Evolutionary conservation across 2,797 vertebrate genomes (phyloP).

Genomic region (Avahi laniger): DNA sequence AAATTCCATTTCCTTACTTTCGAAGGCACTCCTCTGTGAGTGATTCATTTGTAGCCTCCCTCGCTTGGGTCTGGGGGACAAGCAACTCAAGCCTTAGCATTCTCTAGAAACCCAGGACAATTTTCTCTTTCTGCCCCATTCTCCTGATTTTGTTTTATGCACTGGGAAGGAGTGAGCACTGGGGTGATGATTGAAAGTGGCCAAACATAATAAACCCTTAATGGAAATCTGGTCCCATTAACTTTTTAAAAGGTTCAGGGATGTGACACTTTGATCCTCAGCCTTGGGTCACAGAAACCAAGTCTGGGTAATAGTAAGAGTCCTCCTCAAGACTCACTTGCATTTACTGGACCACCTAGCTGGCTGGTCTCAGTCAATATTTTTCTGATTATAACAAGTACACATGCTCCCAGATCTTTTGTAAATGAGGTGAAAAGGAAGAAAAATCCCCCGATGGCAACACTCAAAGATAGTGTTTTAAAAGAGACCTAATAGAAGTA

Average conservation of each 20-base stretch:
- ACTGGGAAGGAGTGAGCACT: background rate
- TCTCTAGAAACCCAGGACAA: background rate
- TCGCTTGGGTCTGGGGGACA: background rate
- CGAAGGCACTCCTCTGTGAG: accelerated
- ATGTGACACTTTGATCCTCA: background rate
- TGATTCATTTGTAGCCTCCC: background rate
- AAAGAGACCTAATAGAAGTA: background rate
- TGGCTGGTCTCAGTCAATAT: background rate
- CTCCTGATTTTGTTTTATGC: background rate
- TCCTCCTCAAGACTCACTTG: background rate
- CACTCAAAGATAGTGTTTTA: background rate
- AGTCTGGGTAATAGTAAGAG: background rate
- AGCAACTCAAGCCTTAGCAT: background rate
- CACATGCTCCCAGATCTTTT: background rate
- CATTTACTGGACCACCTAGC: too few relatives aligned
- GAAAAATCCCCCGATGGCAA: background rate
- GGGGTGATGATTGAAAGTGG: background rate
- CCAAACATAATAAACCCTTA: background rate
- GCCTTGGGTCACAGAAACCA: background rate
- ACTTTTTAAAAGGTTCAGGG: background rate
- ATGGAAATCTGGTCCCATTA: too few relatives aligned
- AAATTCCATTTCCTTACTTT: background rate
- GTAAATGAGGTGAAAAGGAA: background rate
- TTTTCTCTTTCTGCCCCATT: background rate
- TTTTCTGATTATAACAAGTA: background rate